A percentile compares a stretch with the other conserved stretches of the same genome.
phyloP scores from a whole-genome alignment of 2,113 vertebrate genomes.

The Tichodroma muraria region DNA sequence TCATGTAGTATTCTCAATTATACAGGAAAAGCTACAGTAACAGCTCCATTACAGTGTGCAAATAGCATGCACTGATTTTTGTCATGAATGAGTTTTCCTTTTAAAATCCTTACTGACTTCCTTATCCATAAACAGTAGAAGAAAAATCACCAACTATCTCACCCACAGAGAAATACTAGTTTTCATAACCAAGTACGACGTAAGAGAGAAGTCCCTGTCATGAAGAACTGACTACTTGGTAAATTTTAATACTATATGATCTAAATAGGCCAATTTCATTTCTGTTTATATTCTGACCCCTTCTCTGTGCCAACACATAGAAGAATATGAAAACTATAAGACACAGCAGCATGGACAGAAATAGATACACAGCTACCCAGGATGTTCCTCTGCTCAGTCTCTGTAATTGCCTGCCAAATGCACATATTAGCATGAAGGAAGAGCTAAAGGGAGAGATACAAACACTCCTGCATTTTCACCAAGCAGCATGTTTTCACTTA shows the following conservation, averaged over 20 bases:
- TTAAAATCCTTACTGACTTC: not conserved
- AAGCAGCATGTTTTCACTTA: not conserved
- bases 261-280: not conserved
- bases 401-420: not conserved
- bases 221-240: not conserved
- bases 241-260: not conserved
- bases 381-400: not conserved
- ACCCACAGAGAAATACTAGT: not conserved
- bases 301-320: not conserved
- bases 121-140: not conserved
- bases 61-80: not conserved
- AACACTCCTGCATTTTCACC: not conserved
- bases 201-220: not conserved
- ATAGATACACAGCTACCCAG: not conserved
- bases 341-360: not conserved
- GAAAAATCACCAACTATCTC: not conserved
- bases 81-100: not conserved
- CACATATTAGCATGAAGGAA: not conserved
- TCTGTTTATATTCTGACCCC: not conserved
- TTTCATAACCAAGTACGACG: not conserved
- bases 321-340: not conserved
- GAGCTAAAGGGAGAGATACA: not conserved
- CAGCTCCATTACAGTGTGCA: not conserved
- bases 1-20: not conserved
- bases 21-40: not conserved